Percentiles rank a stretch among this genome's conserved stretches.
Conservation (phyloP, 2,888 invertebrate genomes). For the Scelioninae gen. 1 region DNA sequence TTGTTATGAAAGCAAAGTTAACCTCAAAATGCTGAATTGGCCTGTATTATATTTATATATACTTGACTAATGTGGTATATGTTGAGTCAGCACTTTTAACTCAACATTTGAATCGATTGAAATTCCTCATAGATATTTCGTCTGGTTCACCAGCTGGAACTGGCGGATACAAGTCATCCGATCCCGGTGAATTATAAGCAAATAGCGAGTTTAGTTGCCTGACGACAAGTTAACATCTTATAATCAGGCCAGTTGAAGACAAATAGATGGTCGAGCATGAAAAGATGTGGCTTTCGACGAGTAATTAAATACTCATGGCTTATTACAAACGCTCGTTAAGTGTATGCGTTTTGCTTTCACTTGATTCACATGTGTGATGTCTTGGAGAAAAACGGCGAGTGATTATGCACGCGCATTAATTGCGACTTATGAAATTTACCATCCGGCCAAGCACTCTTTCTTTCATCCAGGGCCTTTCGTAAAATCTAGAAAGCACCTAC, state of each 20-base stretch:
- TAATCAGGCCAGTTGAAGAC: constrained; percentile 46
- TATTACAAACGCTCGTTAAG: constrained; percentile 37
- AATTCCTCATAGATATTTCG: too few species aligned
- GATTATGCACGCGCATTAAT: constrained; percentile 19
- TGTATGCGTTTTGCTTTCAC: constrained; percentile 54
- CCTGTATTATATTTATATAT: too few species aligned
- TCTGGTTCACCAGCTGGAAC: too few species aligned
- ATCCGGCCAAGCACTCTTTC: background rate
- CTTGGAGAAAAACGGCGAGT: constrained; percentile 7
- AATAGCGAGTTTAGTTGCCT: background rate
- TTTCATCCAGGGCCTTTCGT: background rate
- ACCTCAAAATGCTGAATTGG: too few species aligned
- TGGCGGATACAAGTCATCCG: constrained; percentile 1
- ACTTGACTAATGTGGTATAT: too few species aligned
- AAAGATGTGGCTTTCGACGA: constrained; percentile 55
- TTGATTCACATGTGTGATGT: constrained; percentile 33
- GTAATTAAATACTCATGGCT: constrained; percentile 55
- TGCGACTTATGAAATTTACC: constrained; percentile 13
- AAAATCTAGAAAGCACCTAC: constrained; percentile 7
- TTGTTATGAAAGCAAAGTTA: too few species aligned
- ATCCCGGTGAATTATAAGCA: constrained; percentile 29
- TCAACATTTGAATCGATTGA: too few species aligned
- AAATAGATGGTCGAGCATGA: constrained; percentile 52
- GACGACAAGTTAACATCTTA: constrained; percentile 43
- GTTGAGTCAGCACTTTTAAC: too few species aligned